Evolutionary conservation across 1,140 invertebrate genomes (phyloP), one percentile per base, ranked within the genome.

Genomic region (Papilio helenus): DNA sequence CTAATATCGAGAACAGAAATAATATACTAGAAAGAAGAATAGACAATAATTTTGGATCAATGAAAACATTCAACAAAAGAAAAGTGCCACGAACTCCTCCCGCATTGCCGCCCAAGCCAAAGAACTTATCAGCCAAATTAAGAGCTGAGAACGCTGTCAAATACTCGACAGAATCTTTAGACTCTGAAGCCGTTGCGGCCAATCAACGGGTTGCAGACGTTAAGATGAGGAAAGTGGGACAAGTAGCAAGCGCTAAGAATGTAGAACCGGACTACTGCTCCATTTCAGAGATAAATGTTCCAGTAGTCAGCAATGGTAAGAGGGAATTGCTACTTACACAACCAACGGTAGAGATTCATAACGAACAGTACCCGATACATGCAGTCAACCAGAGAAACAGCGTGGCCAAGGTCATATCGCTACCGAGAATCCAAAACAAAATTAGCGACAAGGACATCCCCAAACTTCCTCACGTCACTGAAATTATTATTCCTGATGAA

Each of bases 101-200:
- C 79, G 96, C 96, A 76, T 88, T 97, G 79, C 96, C 96, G 16
- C 97, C 96, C 23, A 97, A 97, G 88, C 96, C 96, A 83, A 95
- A 95, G 90, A 97, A 95, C 95, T 95, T 95, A 88, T 95, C 91
- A 92, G 96, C 94, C 89, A 97, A 95, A 95, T 95, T 94, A 87
- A 96, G 95, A 92, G 90, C 90, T 94, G 86, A 95, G 86, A 93
- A 91, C 81, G 82, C 87, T 87, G 86, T 93, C 85, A 94, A 88
- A 90, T 76, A 83, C 86, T 68, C 88, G 87, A 89, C 86, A 88
- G 91, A 93, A 87, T 85, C 90, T 83, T 88, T 93, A 93, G 89
- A 96, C 96, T 88, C 96, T 96, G 84, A 96, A 95, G 94, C 96
- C 96, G 82, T 96, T 96, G 87, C 96, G 95, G 90, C 90, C 95